Evolutionary conservation across 2,113 vertebrate species (phyloP).

Genomic region (Centropristis striata): DNA sequence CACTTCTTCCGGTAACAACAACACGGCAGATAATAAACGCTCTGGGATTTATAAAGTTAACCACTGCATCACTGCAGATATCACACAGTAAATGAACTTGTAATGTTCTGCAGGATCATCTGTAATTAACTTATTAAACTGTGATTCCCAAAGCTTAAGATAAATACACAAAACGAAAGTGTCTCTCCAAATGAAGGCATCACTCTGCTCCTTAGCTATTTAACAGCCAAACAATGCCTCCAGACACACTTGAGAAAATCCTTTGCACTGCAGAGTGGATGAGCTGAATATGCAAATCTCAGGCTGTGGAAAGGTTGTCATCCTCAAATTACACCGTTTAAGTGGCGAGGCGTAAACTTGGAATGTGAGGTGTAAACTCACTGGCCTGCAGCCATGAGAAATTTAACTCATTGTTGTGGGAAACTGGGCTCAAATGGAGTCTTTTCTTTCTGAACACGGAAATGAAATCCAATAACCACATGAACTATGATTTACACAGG

Average conservation of each 20-base stretch:
- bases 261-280: background rate
- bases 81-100: background rate
- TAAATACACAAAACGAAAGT: background rate
- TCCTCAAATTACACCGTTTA: background rate
- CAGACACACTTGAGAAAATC: background rate
- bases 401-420: background rate
- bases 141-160: background rate
- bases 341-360: background rate
- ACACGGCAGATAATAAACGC: no score
- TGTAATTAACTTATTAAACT: background rate
- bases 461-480: background rate
- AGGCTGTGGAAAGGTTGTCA: background rate
- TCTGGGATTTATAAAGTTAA: background rate
- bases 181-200: background rate
- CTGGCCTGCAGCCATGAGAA: background rate
- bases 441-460: background rate
- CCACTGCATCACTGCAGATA: background rate
- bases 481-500: background rate
- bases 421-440: background rate
- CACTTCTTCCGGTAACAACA: no score
- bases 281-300: constrained; percentile 44
- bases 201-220: background rate
- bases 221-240: background rate
- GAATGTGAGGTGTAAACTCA: background rate
- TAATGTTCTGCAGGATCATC: background rate